phyloP scores from a whole-genome alignment of 2,113 vertebrate species.

The Oryzias celebensis region DNA sequence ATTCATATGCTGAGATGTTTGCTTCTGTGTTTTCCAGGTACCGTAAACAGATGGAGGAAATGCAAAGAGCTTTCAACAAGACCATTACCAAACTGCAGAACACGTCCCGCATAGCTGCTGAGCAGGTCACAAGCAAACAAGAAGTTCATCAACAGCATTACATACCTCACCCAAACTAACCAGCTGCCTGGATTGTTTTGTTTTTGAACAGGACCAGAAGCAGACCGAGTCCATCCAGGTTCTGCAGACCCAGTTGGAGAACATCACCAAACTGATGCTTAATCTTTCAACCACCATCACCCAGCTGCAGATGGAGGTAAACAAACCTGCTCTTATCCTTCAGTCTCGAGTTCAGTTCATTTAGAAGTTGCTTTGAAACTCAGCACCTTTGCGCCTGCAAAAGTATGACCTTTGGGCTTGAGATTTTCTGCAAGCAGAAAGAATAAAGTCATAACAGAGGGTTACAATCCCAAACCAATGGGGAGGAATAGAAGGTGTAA shows the following conservation, averaged over 20 bases:
- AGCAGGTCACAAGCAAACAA: conserved; percentile 82
- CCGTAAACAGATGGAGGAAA: conserved; percentile 99
- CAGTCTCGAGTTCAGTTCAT: background rate
- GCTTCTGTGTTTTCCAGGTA: conserved; percentile 78
- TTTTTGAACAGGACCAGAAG: conserved; percentile 85
- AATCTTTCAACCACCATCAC: conserved; percentile 86
- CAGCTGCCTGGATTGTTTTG: background rate
- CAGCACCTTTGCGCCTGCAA: too few species aligned
- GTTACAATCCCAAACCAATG: too few species aligned
- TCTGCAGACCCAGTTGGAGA: conserved; percentile 90
- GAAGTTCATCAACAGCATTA: background rate
- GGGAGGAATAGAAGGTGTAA: too few species aligned
- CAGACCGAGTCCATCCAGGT: conserved; percentile 96
- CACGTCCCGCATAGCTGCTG: conserved; percentile 94
- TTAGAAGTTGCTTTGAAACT: too few species aligned
- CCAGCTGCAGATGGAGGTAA: conserved; percentile 85
- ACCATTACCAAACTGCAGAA: conserved; percentile 99
- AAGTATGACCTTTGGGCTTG: too few species aligned
- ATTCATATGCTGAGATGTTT: background rate
- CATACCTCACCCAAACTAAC: accelerated
- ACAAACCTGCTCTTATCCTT: background rate
- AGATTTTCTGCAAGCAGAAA: too few species aligned
- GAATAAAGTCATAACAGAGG: too few species aligned
- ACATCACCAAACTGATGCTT: conserved; percentile 88
- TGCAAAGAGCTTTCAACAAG: conserved; percentile 98